These are phyloP conservation scores for Rhopilema esculentum DNA, from an alignment of 30 jellyfish, hydroid and myxozoan genomes.

Conservation along the genomic window DNA sequence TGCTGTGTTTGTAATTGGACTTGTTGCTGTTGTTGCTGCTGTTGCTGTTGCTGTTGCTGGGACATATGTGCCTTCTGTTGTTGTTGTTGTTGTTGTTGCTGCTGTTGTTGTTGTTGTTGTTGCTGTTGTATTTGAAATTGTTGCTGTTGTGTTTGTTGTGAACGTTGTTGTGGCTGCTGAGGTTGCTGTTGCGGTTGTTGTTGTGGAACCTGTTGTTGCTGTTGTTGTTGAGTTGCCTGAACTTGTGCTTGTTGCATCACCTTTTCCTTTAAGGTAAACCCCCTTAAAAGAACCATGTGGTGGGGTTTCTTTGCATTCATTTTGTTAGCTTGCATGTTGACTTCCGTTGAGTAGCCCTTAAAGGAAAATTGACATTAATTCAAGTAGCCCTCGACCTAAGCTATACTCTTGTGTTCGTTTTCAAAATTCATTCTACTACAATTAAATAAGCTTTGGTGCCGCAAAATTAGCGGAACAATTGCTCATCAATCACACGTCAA, in stretches of 20 bases:
- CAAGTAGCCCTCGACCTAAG: too few relatives aligned
- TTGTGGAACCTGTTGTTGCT: constrained; percentile 2
- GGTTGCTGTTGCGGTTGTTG: constrained; percentile 8
- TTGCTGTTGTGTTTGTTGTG: neutral
- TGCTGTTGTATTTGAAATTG: constrained; percentile 10
- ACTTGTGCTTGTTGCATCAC: neutral
- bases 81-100: constrained; percentile 14
- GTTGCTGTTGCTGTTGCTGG: constrained; percentile 15
- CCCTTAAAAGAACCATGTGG: constrained; percentile 80
- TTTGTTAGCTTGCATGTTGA: constrained; percentile 28
- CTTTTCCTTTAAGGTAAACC: constrained; percentile 59
- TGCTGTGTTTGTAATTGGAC: neutral
- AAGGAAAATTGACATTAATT: too few relatives aligned
- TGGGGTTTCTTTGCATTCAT: constrained; percentile 55
- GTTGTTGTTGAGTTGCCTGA: constrained; percentile 20
- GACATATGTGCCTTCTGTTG: neutral
- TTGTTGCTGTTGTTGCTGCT: constrained; percentile 9
- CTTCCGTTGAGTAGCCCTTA: constrained; percentile 59
- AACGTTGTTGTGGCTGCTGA: neutral
- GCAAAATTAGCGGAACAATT: too few relatives aligned
- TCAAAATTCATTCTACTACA: too few relatives aligned
- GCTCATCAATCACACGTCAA: too few relatives aligned
- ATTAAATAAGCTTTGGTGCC: too few relatives aligned
- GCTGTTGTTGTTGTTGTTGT: constrained; percentile 1
- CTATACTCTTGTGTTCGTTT: too few relatives aligned